phyloP scores from a whole-genome alignment of 2,797 vertebrate genomes.

The Chrosomus eos region DNA sequence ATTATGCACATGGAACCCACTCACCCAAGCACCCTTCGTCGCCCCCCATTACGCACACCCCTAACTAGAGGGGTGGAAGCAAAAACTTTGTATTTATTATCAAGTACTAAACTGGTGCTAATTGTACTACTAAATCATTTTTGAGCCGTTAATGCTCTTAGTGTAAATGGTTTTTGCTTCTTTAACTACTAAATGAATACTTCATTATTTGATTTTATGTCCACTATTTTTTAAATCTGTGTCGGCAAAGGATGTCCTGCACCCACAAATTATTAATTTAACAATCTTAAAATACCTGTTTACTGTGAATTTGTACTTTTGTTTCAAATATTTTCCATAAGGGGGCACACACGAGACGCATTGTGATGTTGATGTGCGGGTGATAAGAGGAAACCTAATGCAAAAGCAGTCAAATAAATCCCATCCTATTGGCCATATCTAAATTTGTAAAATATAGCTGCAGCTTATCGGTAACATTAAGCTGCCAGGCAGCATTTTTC shows the following conservation, averaged over 20 bases:
- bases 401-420: neutral
- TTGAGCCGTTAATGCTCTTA: neutral
- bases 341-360: conserved; percentile 73
- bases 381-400: conserved; percentile 26
- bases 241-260: neutral
- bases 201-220: neutral
- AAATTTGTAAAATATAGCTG: conserved; percentile 2
- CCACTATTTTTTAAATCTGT: neutral
- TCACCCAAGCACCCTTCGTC: conserved; percentile 8
- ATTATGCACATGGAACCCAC: conserved; percentile 27
- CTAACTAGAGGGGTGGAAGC: neutral
- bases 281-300: conserved; percentile 5
- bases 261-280: neutral
- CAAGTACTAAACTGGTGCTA: neutral
- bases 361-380: neutral
- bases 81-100: neutral
- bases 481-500: conserved; percentile 11
- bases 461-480: neutral
- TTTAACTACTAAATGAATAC: neutral
- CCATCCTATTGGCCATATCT: neutral
- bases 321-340: conserved; percentile 67
- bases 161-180: neutral
- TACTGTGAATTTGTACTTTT: conserved; percentile 23
- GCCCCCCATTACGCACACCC: neutral
- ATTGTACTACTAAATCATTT: neutral